phyloP scores from a whole-genome alignment of 2,888 invertebrate genomes.

The Trachelus iudaicus region DNA sequence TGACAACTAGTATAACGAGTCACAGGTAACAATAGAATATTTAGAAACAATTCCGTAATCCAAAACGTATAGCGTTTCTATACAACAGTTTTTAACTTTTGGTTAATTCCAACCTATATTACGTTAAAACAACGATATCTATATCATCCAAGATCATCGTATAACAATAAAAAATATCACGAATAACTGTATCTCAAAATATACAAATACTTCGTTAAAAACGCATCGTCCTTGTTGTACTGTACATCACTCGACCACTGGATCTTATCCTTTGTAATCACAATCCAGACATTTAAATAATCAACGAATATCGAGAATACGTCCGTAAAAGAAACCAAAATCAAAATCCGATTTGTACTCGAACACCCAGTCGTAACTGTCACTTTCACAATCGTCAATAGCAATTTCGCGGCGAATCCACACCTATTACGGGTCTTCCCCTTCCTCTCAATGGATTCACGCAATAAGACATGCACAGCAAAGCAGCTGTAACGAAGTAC shows the following conservation, averaged over 20 bases:
- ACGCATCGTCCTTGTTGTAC: background rate
- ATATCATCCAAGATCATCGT: background rate
- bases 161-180: background rate
- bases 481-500: background rate
- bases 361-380: background rate
- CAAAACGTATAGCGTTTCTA: background rate
- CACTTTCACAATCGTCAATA: background rate
- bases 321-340: background rate
- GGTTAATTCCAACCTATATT: background rate
- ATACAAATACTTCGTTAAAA: background rate
- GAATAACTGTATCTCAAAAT: background rate
- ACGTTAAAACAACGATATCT: too few species aligned
- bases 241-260: background rate
- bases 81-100: background rate
- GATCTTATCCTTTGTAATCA: background rate
- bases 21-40: background rate
- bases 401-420: background rate
- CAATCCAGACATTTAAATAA: background rate
- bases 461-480: background rate
- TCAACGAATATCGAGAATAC: background rate
- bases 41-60: background rate
- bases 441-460: background rate
- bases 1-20: background rate
- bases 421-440: background rate
- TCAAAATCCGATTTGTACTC: background rate